Evolutionary conservation across 2,888 invertebrate species (phyloP), one percentile per base, ranked within the genome.

Genomic region (Watsonalla cultraria): DNA sequence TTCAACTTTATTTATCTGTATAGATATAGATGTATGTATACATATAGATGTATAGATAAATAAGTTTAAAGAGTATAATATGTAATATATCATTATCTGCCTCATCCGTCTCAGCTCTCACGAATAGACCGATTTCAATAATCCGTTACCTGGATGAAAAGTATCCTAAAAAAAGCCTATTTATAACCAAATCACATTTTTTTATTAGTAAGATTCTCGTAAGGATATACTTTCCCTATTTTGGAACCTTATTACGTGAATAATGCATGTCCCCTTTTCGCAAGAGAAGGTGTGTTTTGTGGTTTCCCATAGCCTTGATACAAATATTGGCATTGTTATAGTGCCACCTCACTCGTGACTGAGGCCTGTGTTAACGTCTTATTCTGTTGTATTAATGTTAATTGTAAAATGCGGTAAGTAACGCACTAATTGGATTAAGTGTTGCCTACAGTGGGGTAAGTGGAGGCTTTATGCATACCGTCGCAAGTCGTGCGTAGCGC

Each of bases 401-500:
- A 56, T 54, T 56, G 46, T 51, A 51, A 58, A 58, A 59, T 57
- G 45, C 51, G 51, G 52, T 55, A 60, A 59, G 47, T 60, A 59
- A 54, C 47, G 33, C 51, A 37, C 45, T 64, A 59, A 65, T 60
- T 61, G 45, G 47, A 54, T 53, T 57, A 53, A 54, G 53, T 49
- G 47, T 62, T 62, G 58, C 62, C 55, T 65, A 57, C 59, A 57
- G 47, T 15, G 5, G 15, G 14, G 15, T 42, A 48, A 48, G 9
- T 15, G 24, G 52, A 49, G 35, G 45, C 47, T 54, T 61, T 61
- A 53, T 65, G 66, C 61, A 69, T 76, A 72, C 72, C 52, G 73
- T 61, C 69, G 69, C 67, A 65, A 74, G 66, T 81, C 82, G 81
- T 82, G 82, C 81, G 71, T 72, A 58, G 35, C 70, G 54, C 46